Evolutionary conservation across 1,140 invertebrate genomes (phyloP), one percentile per base, ranked within the genome.

Genomic region (Drosophila leontia): DNA sequence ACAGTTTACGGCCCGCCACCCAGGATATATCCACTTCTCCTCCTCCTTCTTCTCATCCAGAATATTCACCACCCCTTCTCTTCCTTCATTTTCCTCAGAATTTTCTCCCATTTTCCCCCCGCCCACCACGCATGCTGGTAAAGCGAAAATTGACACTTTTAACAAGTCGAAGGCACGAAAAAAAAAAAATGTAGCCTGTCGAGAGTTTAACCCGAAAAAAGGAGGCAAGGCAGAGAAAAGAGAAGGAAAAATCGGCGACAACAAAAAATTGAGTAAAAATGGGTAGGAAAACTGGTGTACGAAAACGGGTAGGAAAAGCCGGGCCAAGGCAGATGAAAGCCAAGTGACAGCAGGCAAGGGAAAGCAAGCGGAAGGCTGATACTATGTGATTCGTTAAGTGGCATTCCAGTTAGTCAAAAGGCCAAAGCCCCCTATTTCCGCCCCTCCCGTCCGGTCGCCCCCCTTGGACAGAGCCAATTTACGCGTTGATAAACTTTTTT

Each of bases 121-220:
- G 11, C 7, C 50, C 45, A 4, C 13, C 47, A 55, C 60, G 35
- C 62, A 51, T 47, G 37, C 57, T 80, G 64, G 76, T 82, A 82
- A 82, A 87, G 68, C 83, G 76, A 87, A 87, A 87, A 87, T 87
- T 87, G 83, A 87, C 83, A 87, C 83, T 87, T 87, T 87, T 87
- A 87, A 87, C 83, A 87, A 82, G 83, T 82, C 72, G 80, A 75
- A 75, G 62, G 74, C 60, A 58, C 32, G 32, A 64, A 23, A 68
- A 59, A 64, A 57, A 51, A 77, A 79, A 76, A 79, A 71, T 39
- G 75, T 72, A 37, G 70, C 62, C 56, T 82, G 82, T 86, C 71
- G 76, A 79, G 80, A 78, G 80, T 68, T 83, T 86, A 86, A 82
- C 82, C 82, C 82, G 67, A 86, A 82, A 79, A 70, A 71, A 39